Evolutionary conservation across 2,113 vertebrate species (phyloP).

Genomic region (Ornithorhynchus anatinus): DNA sequence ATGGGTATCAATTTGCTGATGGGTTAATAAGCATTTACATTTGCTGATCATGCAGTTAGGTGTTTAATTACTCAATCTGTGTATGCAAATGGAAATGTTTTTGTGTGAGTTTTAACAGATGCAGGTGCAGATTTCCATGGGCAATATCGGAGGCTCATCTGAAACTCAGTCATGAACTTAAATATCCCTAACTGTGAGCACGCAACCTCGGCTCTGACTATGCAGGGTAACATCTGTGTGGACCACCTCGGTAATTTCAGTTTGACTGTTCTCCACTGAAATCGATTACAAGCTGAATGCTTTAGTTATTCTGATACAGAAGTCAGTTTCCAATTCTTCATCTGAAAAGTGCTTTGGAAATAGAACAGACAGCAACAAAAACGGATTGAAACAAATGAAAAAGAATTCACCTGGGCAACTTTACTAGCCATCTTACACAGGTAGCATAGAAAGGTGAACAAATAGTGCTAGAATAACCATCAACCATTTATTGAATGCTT

Average conservation of each 20-base stretch:
- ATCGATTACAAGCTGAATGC: too few relatives aligned
- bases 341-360: too few relatives aligned
- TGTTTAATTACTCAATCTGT: slow-evolving; percentile 18
- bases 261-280: not conserved
- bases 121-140: slow-evolving; percentile 6
- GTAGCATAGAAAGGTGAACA: too few relatives aligned
- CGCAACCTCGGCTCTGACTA: not conserved
- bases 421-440: too few relatives aligned
- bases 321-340: too few relatives aligned
- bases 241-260: not conserved
- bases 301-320: too few relatives aligned
- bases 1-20: slow-evolving; percentile 12
- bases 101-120: not conserved
- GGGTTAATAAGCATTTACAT: slow-evolving; percentile 10
- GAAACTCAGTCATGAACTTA: not conserved
- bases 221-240: not conserved
- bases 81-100: not conserved
- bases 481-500: too few relatives aligned
- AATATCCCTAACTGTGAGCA: slow-evolving; percentile 1
- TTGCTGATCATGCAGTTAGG: slow-evolving; percentile 7
- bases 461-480: too few relatives aligned
- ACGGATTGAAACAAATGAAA: too few relatives aligned
- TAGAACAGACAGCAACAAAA: too few relatives aligned
- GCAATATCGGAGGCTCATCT: not conserved
- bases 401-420: too few relatives aligned